These are phyloP conservation scores for Drosophila greeni DNA, from an alignment of 2,888 invertebrate species.

Conservation along the genomic window DNA sequence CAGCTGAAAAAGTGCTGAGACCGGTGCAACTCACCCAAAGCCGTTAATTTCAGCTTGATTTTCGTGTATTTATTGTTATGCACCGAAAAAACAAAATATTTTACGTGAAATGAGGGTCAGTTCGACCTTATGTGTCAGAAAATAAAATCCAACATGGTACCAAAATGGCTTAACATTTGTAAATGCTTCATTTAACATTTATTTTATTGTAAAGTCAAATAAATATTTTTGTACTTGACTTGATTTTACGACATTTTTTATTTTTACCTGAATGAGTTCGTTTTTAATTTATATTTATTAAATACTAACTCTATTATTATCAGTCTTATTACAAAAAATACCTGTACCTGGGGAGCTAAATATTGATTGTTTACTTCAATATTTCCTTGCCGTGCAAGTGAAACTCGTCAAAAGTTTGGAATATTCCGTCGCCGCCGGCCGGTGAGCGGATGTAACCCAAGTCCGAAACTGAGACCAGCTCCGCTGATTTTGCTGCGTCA, in stretches of 20 bases:
- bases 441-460: slow-evolving; percentile 48
- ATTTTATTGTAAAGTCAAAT: not conserved
- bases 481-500: slow-evolving; percentile 53
- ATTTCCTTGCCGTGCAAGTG: slow-evolving; percentile 36
- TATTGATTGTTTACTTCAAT: not conserved
- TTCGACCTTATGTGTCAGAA: slow-evolving; percentile 1
- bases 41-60: slow-evolving; percentile 45
- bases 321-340: not conserved
- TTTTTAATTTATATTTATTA: too few relatives aligned
- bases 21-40: slow-evolving; percentile 43
- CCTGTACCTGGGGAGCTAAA: not conserved
- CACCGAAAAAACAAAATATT: slow-evolving; percentile 13
- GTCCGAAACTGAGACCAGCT: slow-evolving; percentile 6
- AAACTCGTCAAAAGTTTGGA: slow-evolving; percentile 34
- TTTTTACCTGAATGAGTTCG: too few relatives aligned
- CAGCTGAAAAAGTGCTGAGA: slow-evolving; percentile 37
- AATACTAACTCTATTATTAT: not conserved
- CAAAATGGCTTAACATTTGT: not conserved
- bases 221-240: not conserved
- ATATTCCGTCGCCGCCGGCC: slow-evolving; percentile 31
- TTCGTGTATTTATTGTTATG: slow-evolving; percentile 26
- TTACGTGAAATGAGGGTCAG: not conserved
- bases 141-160: not conserved
- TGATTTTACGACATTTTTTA: not conserved
- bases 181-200: not conserved